Evolutionary conservation across 92 coral and sea anemone genomes (phyloP), one percentile per base, ranked within the genome.

Genomic region (Diadumene lineata): DNA sequence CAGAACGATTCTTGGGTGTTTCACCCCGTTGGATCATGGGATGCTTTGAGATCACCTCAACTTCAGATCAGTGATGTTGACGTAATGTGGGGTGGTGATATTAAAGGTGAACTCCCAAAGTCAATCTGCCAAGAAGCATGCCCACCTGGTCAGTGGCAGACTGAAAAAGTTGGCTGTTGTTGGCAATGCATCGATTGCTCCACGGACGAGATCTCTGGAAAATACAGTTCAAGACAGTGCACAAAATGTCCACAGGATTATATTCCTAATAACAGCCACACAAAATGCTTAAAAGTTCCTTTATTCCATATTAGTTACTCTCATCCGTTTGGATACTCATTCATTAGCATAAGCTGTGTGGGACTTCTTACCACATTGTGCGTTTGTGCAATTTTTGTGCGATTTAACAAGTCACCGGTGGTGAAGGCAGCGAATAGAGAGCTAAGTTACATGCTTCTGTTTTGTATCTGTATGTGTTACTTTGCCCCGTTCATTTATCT

Each of bases 351-450:
- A 3, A 56, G 92, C 31, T 71, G 56, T 6, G 18, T 90, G 23
- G 96, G 96, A 0, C 70, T 82, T 0, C 0, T 73, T 0, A 83
- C 78, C 9, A 61, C 96, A 17, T 16, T 76, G 1, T 75, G 68
- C 44, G 78, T 88, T 10, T 77, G 70, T 8, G 81, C 19, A 4
- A 73, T 90, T 32, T 86, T 86, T 51, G 71, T 72, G 1, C 58
- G 68, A 74, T 55, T 73, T 50, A 83, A 80, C 55, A 31, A 51
- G 28, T 82, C 84, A 11, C 96, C 96, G 0, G 74, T 90, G 27
- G 92, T 90, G 18, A 90, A 90, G 63, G 92, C 96, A 8, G 84
- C 92, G 0, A 90, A 90, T 74, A 73, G 96, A 57, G 92, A 90
- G 28, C 87, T 90, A 31, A 86, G 91, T 63, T 90, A 86, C 61